Percentiles rank a stretch among this genome's conserved stretches.
Evolutionary conservation across 1,140 invertebrate genomes (phyloP).

Genomic region (Neuroterus valhalla): DNA sequence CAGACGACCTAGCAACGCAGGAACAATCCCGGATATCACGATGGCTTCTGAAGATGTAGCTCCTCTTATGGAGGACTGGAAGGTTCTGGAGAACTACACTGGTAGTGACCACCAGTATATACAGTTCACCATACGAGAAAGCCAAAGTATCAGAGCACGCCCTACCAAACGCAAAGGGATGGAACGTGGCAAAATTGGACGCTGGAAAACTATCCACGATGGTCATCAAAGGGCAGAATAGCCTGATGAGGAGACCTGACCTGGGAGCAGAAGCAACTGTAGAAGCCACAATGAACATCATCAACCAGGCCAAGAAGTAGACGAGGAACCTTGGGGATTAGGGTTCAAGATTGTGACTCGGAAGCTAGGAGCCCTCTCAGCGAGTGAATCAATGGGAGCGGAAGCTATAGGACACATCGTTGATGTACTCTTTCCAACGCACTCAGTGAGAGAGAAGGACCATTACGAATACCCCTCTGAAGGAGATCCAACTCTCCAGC

Average conservation of each 20-base stretch:
- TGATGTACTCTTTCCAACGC: no score
- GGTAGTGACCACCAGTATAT: conserved; percentile 63
- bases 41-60: conserved; percentile 26
- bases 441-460: no score
- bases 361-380: no score
- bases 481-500: no score
- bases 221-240: neutral
- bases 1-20: conserved; percentile 18
- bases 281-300: neutral
- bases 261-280: neutral
- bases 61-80: conserved; percentile 3
- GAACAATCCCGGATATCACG: conserved; percentile 35
- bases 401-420: no score
- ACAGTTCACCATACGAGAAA: conserved; percentile 1
- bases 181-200: neutral
- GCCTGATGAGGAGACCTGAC: neutral
- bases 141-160: no score
- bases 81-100: conserved; percentile 48
- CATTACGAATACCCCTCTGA: no score
- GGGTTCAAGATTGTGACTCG: no score
- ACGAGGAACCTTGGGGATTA: conserved; percentile 46
- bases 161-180: neutral
- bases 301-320: conserved; percentile 36
- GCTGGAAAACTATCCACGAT: neutral
- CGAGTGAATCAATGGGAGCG: no score